These are phyloP conservation scores for Ellobius talpinus DNA, from an alignment of 2,113 vertebrate species.

Conservation along the genomic window DNA sequence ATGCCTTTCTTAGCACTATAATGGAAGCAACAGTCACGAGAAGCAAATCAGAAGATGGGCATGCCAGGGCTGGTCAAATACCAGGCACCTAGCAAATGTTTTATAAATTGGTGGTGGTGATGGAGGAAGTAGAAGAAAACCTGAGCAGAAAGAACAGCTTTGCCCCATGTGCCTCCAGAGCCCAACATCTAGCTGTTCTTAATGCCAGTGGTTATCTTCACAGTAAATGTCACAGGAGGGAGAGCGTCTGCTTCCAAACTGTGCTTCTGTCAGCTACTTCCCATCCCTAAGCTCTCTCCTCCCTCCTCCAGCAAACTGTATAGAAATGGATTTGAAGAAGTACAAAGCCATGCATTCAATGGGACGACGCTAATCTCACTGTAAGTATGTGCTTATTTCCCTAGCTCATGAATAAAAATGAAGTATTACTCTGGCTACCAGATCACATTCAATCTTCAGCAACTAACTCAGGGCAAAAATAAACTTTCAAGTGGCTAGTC, in stretches of 20 bases:
- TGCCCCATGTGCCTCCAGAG: neutral
- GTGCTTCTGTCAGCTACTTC: neutral
- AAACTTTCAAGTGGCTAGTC: slow-evolving; percentile 83
- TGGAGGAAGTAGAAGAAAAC: neutral
- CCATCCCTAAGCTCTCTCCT: slow-evolving; percentile 58
- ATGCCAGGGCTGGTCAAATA: neutral
- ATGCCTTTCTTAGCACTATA: neutral
- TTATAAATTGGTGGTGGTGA: neutral
- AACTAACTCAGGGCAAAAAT: slow-evolving; percentile 78
- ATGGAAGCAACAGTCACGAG: neutral
- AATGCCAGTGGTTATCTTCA: slow-evolving; percentile 38
- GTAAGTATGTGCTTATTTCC: slow-evolving; percentile 87
- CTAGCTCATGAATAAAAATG: slow-evolving; percentile 78
- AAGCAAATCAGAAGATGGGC: slow-evolving; percentile 1
- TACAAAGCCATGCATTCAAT: slow-evolving; percentile 93
- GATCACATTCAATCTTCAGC: slow-evolving; percentile 77
- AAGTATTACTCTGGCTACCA: slow-evolving; percentile 69
- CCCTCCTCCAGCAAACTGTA: slow-evolving; percentile 90
- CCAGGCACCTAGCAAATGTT: neutral
- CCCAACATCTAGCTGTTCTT: neutral
- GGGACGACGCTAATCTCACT: slow-evolving; percentile 93
- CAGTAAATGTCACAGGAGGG: slow-evolving; percentile 36
- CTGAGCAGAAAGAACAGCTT: neutral
- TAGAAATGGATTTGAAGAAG: slow-evolving; percentile 94
- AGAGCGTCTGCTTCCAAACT: slow-evolving; percentile 57